Percentiles rank a stretch among this genome's conserved stretches.
Evolutionary conservation across 2,797 vertebrate species (phyloP).

Genomic region (Myioborus melanocephalus): DNA sequence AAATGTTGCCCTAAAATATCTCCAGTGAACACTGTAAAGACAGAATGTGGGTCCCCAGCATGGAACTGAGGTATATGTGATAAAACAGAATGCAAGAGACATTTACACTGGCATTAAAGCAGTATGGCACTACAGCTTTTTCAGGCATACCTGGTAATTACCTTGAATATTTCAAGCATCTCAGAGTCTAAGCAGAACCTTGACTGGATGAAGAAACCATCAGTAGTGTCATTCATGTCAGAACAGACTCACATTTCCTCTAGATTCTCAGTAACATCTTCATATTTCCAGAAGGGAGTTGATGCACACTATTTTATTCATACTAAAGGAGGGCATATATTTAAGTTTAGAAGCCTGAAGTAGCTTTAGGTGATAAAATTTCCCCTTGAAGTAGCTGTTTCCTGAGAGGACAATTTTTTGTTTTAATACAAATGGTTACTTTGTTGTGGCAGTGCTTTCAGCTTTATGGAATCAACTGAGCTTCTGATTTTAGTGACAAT

Average conservation of each 20-base stretch:
- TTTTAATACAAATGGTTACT: neutral
- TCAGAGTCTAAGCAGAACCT: neutral
- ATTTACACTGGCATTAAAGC: neutral
- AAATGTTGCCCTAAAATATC: neutral
- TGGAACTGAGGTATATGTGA: neutral
- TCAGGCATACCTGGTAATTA: neutral
- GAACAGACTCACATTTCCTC: neutral
- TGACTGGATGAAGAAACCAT: neutral
- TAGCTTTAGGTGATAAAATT: neutral
- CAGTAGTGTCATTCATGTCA: neutral
- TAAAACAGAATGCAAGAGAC: neutral
- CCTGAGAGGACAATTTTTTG: neutral
- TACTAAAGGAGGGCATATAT: neutral
- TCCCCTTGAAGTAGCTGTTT: neutral
- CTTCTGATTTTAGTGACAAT: neutral
- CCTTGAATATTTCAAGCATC: neutral
- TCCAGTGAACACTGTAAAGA: accelerated
- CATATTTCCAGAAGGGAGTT: neutral
- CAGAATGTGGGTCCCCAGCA: neutral
- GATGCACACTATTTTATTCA: neutral
- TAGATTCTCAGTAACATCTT: neutral
- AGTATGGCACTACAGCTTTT: neutral
- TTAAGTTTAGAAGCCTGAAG: neutral
- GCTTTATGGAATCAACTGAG: neutral
- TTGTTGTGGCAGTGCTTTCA: neutral